These are phyloP conservation scores for Leptestheria dahalacensis DNA, from an alignment of 1,140 invertebrate genomes.

Conservation along the genomic window DNA sequence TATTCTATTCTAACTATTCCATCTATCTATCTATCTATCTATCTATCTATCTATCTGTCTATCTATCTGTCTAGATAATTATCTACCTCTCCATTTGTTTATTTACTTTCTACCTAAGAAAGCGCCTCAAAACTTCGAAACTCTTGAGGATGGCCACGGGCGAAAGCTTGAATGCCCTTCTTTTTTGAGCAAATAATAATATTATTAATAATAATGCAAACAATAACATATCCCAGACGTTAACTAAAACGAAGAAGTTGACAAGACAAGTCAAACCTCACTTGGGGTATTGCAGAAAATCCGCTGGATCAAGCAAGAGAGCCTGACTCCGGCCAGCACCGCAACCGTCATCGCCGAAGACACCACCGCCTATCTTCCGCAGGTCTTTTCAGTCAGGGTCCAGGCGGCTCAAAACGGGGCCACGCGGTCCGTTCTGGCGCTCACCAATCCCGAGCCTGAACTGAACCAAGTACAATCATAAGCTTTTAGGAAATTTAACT, in stretches of 20 bases:
- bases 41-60: no score
- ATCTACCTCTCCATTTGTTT: no score
- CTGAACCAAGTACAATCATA: constrained; percentile 2
- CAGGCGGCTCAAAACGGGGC: neutral
- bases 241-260: neutral
- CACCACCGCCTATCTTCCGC: neutral
- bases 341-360: neutral
- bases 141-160: no score
- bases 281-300: neutral
- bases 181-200: neutral
- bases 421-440: neutral
- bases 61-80: no score
- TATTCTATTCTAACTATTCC: no score
- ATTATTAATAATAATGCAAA: neutral
- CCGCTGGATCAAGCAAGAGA: constrained; percentile 4
- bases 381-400: neutral
- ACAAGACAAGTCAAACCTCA: neutral
- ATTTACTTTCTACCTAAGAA: no score
- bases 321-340: constrained; percentile 6
- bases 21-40: no score
- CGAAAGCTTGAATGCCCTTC: no score
- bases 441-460: neutral
- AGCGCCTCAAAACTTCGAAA: no score
- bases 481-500: neutral
- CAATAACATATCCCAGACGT: neutral